These are phyloP conservation scores for Oryzias melastigma DNA, from an alignment of 2,113 vertebrate species.

Conservation along the genomic window DNA sequence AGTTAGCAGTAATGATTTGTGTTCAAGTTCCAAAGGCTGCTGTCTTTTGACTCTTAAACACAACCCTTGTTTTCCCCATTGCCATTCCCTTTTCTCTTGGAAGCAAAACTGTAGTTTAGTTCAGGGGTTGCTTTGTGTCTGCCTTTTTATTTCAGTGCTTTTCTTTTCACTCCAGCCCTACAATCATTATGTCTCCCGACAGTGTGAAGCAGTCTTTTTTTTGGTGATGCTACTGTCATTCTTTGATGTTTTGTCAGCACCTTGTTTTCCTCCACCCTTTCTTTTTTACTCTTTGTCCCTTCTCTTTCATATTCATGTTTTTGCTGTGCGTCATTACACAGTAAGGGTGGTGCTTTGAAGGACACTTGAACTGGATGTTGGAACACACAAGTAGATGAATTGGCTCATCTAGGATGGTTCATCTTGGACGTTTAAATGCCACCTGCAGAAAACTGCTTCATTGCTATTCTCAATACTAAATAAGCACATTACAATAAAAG, in stretches of 20 bases:
- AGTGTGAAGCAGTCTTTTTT: slow-evolving; percentile 17
- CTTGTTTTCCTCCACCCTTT: background rate
- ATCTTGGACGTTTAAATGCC: slow-evolving; percentile 19
- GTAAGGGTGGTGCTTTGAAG: slow-evolving; percentile 20
- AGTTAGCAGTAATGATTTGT: slow-evolving; percentile 53
- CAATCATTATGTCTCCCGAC: slow-evolving; percentile 49
- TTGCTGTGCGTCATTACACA: slow-evolving; percentile 3
- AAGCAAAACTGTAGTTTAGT: slow-evolving; percentile 38
- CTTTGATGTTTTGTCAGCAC: slow-evolving; percentile 10
- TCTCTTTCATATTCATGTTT: slow-evolving; percentile 1
- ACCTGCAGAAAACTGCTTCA: slow-evolving; percentile 5
- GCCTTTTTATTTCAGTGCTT: slow-evolving; percentile 26
- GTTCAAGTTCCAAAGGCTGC: slow-evolving; percentile 31
- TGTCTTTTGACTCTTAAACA: slow-evolving; percentile 38
- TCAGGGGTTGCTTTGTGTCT: slow-evolving; percentile 38
- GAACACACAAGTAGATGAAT: slow-evolving; percentile 12
- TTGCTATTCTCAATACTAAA: slow-evolving; percentile 10
- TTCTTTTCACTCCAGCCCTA: slow-evolving; percentile 32
- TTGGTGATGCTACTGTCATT: slow-evolving; percentile 18
- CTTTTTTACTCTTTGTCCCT: background rate
- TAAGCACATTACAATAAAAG: slow-evolving; percentile 14
- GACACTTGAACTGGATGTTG: slow-evolving; percentile 9
- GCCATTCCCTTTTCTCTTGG: slow-evolving; percentile 28
- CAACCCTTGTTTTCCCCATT: slow-evolving; percentile 16
- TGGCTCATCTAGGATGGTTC: slow-evolving; percentile 19